Evolutionary conservation across 2,888 invertebrate species (phyloP), one percentile per base, ranked within the genome.

Genomic region (Leucozona laternaria): DNA sequence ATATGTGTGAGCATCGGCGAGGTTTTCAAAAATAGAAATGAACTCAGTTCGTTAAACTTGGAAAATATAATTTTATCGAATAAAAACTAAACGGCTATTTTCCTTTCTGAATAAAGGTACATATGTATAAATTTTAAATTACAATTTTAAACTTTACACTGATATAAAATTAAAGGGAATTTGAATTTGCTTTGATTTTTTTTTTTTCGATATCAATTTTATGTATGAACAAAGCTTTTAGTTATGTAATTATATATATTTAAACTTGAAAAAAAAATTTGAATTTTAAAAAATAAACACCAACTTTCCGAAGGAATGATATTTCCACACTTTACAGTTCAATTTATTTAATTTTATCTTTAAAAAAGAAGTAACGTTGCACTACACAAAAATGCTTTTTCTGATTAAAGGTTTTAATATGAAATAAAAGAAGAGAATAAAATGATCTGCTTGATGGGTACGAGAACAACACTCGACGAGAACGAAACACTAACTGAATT

Each of bases 31-130:
- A 92, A 92, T 92, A 92, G 92, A 92, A 92, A 92, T 92, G 92
- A 92, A 92, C 92, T 92, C 92, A 92, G 92, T 92, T 92, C 92
- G 92, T 92, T 92, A 92, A 92, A 92, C 92, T 91, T 91, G 83
- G 82, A 76, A 79, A 72, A 81, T 73, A 82, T 82, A 53, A 53
- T 78, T 75, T 82, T 55, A 53, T 73, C 57, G 37, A 20, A 62
- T 31, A 31, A 68, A 80, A 83, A 72, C 45, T 60, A 58, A 70
- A 71, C 37, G 22, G 28, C 31, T 37, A 72, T 55, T 68, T 68
- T 45, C 34, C 72, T 76, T 6, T 13, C 50, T 71, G 10, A 40
- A 45, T 45, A 17, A 40, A 45, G 15, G 43, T 43, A 60, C 6
- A 40, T 28, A 71, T 70, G 5, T 66, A 57, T 60, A 34, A 8